These are phyloP conservation scores for Drosophila nannoptera DNA, from an alignment of 1,140 invertebrate species.

Conservation along the genomic window DNA sequence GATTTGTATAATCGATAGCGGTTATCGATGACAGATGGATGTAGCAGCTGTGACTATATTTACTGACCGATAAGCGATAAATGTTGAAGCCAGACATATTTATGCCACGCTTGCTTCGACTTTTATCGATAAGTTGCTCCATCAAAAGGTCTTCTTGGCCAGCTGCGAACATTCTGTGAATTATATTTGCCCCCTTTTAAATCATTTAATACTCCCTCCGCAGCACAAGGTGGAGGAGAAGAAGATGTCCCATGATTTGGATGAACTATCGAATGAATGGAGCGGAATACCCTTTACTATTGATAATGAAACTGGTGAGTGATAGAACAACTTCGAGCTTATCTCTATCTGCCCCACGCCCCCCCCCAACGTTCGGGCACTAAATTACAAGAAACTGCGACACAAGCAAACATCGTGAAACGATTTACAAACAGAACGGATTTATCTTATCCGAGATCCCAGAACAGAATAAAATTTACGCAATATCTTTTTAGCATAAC, in stretches of 20 bases:
- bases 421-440: constrained; percentile 9
- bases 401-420: constrained; percentile 9
- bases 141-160: background rate
- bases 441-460: constrained; percentile 28
- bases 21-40: background rate
- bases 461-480: constrained; percentile 5
- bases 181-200: too few species aligned
- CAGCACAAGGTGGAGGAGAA: constrained; percentile 50
- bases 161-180: too few species aligned
- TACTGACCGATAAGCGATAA: background rate
- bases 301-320: constrained; percentile 93
- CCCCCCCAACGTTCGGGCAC: background rate
- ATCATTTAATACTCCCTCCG: background rate
- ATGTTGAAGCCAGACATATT: background rate
- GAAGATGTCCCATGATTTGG: constrained; percentile 31
- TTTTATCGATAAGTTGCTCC: constrained; percentile 12
- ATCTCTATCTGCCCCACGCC: background rate
- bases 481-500: constrained; percentile 20
- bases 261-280: constrained; percentile 83
- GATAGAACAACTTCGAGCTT: background rate
- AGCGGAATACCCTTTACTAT: constrained; percentile 88
- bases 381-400: constrained; percentile 7
- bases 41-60: too few species aligned
- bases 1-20: background rate
- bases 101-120: background rate